Percentiles rank a stretch among this genome's conserved stretches.
Evolutionary conservation across 92 coral and sea anemone species (phyloP).

Genomic region (Palythoa grandis): DNA sequence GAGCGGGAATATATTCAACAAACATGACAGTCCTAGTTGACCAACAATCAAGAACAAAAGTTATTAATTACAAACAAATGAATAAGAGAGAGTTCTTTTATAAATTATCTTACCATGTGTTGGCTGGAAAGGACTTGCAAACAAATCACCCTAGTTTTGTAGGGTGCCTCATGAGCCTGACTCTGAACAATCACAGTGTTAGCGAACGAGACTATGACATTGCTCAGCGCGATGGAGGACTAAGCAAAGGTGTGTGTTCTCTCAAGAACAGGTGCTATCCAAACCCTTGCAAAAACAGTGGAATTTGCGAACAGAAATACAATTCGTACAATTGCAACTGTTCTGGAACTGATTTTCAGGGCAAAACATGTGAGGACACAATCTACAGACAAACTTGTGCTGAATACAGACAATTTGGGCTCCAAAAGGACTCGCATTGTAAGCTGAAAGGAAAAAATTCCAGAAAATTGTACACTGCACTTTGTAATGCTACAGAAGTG

Average conservation of each 20-base stretch:
- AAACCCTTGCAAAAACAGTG: conserved; percentile 78
- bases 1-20: conserved; percentile 56
- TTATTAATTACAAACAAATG: conserved; percentile 45
- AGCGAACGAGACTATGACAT: conserved; percentile 41
- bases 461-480: neutral
- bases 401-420: conserved; percentile 79
- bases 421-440: conserved; percentile 68
- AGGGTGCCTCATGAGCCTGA: conserved; percentile 82
- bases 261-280: conserved; percentile 70
- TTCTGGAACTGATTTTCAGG: conserved; percentile 65
- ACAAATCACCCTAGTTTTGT: conserved; percentile 69
- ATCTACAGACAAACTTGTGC: conserved; percentile 81
- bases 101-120: conserved; percentile 67
- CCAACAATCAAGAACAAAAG: neutral
- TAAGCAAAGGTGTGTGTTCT: conserved; percentile 53
- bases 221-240: conserved; percentile 41
- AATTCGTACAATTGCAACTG: conserved; percentile 69
- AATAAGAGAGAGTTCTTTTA: conserved; percentile 60
- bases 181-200: conserved; percentile 69
- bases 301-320: conserved; percentile 76
- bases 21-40: conserved; percentile 54
- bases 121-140: conserved; percentile 59
- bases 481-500: conserved; percentile 26
- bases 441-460: conserved; percentile 43
- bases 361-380: conserved; percentile 74